Base-by-base conservation (phyloP, 1,140 invertebrate genomes). In the Latrodectus geometricus region DNA sequence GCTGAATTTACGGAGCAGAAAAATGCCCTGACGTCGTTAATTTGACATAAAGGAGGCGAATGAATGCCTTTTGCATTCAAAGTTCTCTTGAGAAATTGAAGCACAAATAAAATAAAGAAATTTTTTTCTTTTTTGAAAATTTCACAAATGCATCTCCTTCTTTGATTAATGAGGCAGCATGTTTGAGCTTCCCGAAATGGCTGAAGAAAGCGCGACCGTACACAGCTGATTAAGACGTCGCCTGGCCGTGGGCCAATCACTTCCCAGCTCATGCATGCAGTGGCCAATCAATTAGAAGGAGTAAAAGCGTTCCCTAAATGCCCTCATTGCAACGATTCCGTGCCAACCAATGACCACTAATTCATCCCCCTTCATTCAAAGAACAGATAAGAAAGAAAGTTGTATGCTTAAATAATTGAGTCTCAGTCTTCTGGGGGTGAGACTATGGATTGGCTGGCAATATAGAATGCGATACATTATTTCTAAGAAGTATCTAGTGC, bases 211-310 rank as follows among this genome's bases (percentile, higher is more conserved):
- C 70, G 70, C 80, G 54, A 61, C 70, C 50, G 80, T 68, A 74
- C 70, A 61, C 80, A 84, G 65, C 82, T 76, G 82, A 84, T 84
- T 75, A 84, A 84, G 82, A 84, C 72, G 73, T 9, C 70, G 66
- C 54, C 66, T 84, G 82, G 82, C 82, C 82, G 21, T 9, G 82
- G 82, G 82, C 82, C 82, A 84, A 84, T 84, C 82, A 84, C 61
- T 66, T 14, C 52, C 56, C 56, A 75, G 72, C 50, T 76, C 56
- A 56, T 76, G 72, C 73, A 76, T 84, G 82, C 82, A 69, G 82
- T 84, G 82, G 82, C 82, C 82, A 84, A 84, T 84, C 82, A 84
- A 84, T 84, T 84, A 74, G 77, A 61, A 35, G 81, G 82, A 76
- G 61, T 54, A 70, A 73, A 84, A 76, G 73, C 69, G 82, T 52